Evolutionary conservation across 1,140 invertebrate genomes (phyloP).

Genomic region (Ruditapes philippinarum): DNA sequence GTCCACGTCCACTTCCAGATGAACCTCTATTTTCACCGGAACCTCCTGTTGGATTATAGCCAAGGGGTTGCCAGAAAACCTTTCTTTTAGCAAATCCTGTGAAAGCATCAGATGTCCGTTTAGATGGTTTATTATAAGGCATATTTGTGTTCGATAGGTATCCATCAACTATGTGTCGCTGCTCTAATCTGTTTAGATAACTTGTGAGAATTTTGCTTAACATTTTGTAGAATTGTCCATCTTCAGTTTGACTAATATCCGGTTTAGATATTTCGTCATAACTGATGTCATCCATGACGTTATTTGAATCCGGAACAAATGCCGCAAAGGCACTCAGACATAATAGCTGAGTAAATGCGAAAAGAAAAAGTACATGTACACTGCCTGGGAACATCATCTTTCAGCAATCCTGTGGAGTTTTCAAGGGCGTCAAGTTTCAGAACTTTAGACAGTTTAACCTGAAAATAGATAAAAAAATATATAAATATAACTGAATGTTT

Average conservation of each 20-base stretch:
- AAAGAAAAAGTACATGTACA: neutral
- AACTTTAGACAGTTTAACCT: too few species aligned
- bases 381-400: neutral
- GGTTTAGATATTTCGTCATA: conserved; percentile 13
- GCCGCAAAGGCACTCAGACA: conserved; percentile 20
- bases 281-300: neutral
- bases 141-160: neutral
- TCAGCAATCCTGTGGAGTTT: neutral
- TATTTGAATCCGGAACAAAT: conserved; percentile 6
- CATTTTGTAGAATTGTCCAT: conserved; percentile 36
- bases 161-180: neutral
- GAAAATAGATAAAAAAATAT: too few species aligned
- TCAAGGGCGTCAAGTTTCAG: too few species aligned
- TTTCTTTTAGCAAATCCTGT: conserved; percentile 8
- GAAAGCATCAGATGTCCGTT: conserved; percentile 5
- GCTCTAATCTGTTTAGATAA: conserved; percentile 13
- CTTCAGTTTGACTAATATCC: neutral
- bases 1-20: neutral
- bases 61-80: conserved; percentile 30
- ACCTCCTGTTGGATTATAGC: neutral
- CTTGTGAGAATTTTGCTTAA: conserved; percentile 24
- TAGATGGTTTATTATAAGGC: neutral
- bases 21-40: neutral
- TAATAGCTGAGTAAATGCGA: neutral
- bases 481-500: too few species aligned